These are phyloP conservation scores for Tachysurus fulvidraco DNA, from an alignment of 2,113 vertebrate species.

Conservation along the genomic window DNA sequence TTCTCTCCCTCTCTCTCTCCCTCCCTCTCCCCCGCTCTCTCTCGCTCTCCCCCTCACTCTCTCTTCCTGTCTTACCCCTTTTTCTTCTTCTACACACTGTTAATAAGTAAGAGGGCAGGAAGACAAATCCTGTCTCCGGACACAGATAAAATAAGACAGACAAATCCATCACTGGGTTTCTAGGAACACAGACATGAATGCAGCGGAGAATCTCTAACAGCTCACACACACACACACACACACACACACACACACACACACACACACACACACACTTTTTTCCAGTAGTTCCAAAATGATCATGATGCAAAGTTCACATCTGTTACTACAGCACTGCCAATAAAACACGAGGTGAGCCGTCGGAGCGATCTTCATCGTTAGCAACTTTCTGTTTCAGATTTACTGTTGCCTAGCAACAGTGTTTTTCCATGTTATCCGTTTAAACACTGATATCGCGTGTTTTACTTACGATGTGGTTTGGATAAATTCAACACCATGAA, in stretches of 20 bases:
- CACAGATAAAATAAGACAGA: neutral
- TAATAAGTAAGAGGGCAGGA: slow-evolving; percentile 18
- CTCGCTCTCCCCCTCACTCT: slow-evolving; percentile 28
- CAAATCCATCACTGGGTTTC: slow-evolving; percentile 20
- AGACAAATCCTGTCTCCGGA: neutral
- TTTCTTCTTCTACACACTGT: neutral
- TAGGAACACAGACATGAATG: slow-evolving; percentile 22
- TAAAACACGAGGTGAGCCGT: neutral
- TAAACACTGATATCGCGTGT: neutral
- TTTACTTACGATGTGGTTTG: neutral
- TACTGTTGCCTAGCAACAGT: neutral
- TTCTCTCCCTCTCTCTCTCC: slow-evolving; percentile 1
- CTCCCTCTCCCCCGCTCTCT: neutral
- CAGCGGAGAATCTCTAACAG: neutral
- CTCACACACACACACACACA: neutral
- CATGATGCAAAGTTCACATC: neutral
- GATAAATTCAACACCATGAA: neutral
- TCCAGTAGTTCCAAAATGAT: neutral
- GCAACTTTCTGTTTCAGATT: neutral
- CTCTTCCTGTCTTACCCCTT: slow-evolving; percentile 52
- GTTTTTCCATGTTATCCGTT: neutral
- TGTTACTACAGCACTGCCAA: neutral
- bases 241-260: neutral
- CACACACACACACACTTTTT: neutral
- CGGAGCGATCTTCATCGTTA: neutral